These are phyloP conservation scores for Galbula dea DNA, from an alignment of 2,113 vertebrate species.

Conservation along the genomic window DNA sequence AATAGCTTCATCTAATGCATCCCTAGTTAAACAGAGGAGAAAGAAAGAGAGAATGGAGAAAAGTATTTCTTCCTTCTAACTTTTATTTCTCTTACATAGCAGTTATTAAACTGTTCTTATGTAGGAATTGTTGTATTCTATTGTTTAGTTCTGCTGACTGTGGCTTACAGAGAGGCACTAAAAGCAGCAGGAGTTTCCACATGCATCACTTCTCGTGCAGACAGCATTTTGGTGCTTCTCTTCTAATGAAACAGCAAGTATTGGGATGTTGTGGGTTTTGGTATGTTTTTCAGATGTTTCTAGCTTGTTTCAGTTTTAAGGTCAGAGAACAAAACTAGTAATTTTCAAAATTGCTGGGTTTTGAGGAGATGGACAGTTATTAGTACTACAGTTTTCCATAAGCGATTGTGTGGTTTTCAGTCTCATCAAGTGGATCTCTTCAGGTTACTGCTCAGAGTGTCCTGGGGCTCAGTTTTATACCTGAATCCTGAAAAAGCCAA, in stretches of 20 bases:
- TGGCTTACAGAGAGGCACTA: not conserved
- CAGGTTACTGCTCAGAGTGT: not conserved
- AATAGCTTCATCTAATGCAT: not conserved
- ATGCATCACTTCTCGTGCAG: not conserved
- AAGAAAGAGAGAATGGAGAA: not conserved
- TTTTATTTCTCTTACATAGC: constrained; percentile 22
- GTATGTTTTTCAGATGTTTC: not conserved
- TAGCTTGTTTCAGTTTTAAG: not conserved
- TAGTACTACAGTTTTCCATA: not conserved
- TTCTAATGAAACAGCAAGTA: not conserved
- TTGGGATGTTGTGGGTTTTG: not conserved
- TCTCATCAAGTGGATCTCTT: not conserved
- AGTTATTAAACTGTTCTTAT: not conserved
- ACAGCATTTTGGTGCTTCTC: not conserved
- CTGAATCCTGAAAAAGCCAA: not conserved
- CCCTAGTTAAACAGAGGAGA: not conserved
- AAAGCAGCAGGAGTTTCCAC: constrained; percentile 15
- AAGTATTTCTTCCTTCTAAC: not conserved
- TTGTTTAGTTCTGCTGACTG: constrained; percentile 7
- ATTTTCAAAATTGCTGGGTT: not conserved
- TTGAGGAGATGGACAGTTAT: not conserved
- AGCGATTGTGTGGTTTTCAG: not conserved
- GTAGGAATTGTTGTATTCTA: not conserved
- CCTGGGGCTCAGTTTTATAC: not conserved
- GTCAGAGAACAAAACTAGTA: not conserved